Evolutionary conservation across 1,140 invertebrate species (phyloP), one percentile per base, ranked within the genome.

Genomic region (Drosophila auraria): DNA sequence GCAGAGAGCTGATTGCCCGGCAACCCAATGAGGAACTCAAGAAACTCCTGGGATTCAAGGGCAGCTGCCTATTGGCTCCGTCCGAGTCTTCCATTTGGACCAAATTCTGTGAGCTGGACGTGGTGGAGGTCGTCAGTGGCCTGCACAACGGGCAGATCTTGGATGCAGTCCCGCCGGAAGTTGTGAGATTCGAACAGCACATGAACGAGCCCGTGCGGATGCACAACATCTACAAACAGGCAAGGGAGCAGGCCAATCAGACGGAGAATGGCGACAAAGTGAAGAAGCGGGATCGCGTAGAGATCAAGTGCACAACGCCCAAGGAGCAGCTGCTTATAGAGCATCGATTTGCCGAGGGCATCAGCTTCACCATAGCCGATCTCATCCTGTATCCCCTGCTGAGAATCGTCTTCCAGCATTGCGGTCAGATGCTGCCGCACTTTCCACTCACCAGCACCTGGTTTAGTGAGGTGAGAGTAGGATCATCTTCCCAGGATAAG

Each of bases 81-180:
- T 96, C 96, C 15, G 97, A 98, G 94, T 94, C 95, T 2, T 98
- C 97, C 8, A 94, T 97, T 30, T 99, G 97, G 97, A 98, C 98
- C 0, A 97, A 96, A 83, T 98, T 98, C 91, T 98, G 98, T 94
- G 98, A 99, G 94, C 94, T 98, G 20, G 97, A 98, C 91, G 93
- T 97, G 15, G 78, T 87, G 8, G 56, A 83, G 11, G 63, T 84
- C 5, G 73, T 92, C 0, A 79, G 74, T 20, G 47, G 75, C 4
- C 53, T 93, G 4, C 76, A 91, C 12, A 76, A 57, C 0, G 68
- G 76, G 0, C 23, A 59, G 4, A 50, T 73, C 2, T 54, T 87
- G 45, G 63, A 62, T 0, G 82, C 91, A 53, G 87, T 97, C 30
- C 96, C 96, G 1, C 70, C 87, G 38, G 95, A 95, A 77, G 86